Base-by-base conservation (phyloP, 2,888 invertebrate genomes). In the Ichneumoninae sp. region DNA sequence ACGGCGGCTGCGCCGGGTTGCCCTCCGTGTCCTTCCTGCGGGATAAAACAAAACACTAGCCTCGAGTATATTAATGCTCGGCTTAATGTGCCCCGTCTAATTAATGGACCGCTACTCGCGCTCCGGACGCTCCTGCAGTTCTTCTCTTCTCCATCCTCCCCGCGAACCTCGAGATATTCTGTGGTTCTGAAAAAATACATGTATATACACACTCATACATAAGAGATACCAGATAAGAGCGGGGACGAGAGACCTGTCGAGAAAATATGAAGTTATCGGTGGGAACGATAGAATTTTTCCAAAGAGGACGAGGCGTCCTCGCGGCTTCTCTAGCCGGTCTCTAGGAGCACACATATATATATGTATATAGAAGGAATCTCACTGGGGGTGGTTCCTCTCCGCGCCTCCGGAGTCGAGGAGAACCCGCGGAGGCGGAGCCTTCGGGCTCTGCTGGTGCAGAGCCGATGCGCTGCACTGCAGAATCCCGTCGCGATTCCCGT, bases 21-120 rank as follows among this genome's bases (percentile, higher is more conserved):
- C 77, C 84, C 77, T 52, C 80, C 40, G 62, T 90, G 87, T 91
- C 91, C 93, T 93, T 92, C 93, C 93, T 93, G 92, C 90, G 90
- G 93, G 92, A 92, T 93, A 93, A 93, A 93, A 93, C 93, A 93
- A 93, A 93, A 93, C 93, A 93, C 91, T 90, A 90, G 91, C 89
- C 90, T 88, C 89, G 93, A 93, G 93, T 93, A 92, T 93, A 93
- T 93, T 93, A 93, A 93, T 93, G 93, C 92, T 89, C 82, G 91
- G 93, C 92, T 93, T 93, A 93, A 93, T 93, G 93, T 90, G 91
- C 92, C 90, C 88, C 91, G 89, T 91, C 93, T 93, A 93, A 93
- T 93, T 93, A 93, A 93, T 93, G 93, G 93, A 93, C 93, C 92
- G 91, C 90, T 91, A 89, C 89, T 88, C 60, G 30, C 36, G 76